Base-by-base conservation (phyloP, 2,888 invertebrate genomes). In the Actias luna region DNA sequence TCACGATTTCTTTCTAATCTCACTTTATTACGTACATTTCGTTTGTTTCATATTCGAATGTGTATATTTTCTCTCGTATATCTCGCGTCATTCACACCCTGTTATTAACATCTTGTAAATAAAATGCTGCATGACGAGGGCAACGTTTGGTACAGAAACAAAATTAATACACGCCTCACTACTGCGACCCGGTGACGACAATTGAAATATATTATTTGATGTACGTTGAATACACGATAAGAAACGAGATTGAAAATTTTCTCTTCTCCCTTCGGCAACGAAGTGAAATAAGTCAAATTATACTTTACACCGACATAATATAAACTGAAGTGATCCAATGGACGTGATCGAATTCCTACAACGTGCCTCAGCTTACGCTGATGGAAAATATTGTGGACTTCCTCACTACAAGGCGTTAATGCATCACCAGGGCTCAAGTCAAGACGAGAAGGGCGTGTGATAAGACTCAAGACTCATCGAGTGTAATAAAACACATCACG, bases 201-300 rank as follows among this genome's bases (percentile, higher is more conserved):
- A 79, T 78, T 80, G 80, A 82, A 84, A 85, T 84, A 84, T 76
- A 75, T n/a, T n/a, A n/a, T n/a, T n/a, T n/a, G 79, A 79, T 78
- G 74, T 73, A 82, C 79, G 79, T 79, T 77, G 80, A 83, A 84
- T 84, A 75, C 78, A 83, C 80, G 84, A 84, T 80, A 80, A 81
- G 80, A 77, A 75, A 78, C 76, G 71, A 84, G 85, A 85, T 84
- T 82, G 83, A 76, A 83, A n/a, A 77, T 79, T 80, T 79, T 77
- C 78, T 75, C 73, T 76, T 73, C 73, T 73, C 71, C 72, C 67
- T 70, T 75, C 78, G 82, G n/a, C n/a, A n/a, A n/a, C n/a, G n/a
- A n/a, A n/a, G n/a, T n/a, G 75, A 83, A 81, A 74, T 72, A 77
- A 79, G 79, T 77, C 76, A 79, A 79, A 81, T 72, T 72, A 64